Base-by-base conservation (phyloP, 2,888 invertebrate species). In the Taenaris catops region DNA sequence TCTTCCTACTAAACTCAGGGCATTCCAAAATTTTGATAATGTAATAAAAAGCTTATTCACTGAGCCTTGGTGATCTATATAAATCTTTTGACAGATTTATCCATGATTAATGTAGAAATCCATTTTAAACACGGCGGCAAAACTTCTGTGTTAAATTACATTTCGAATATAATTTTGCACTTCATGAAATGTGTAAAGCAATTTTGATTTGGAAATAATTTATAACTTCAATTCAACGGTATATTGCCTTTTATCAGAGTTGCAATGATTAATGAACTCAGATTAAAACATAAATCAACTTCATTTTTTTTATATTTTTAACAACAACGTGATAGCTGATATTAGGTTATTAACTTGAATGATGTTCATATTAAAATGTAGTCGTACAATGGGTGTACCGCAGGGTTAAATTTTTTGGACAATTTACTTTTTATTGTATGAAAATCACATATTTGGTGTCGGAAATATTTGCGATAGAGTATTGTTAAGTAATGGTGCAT, bases 51-150 rank as follows among this genome's bases (percentile, higher is more conserved):
- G 57, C 41, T 48, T 50, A 53, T 57, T 57, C 53, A 59, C 53
- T 58, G 57, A 49, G 41, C 50, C 49, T 51, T 26, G 49, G 49
- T 48, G 55, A 56, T 32, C 44, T 48, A 51, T 57, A 42, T 51
- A 62, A 58, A 58, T 58, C 59, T 58, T 59, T 58, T 53, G 48
- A 23, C 41, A 40, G 48, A 55, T 58, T 51, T 51, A 39, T 39
- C 49, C 41, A 45, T 58, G 56, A 64, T 66, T 65, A 58, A 59
- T 52, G 51, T 49, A 44, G 44, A 50, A 53, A 54, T 53, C 51
- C 48, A 25, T 49, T 63, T 61, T 55, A 59, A 63, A 53, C 55
- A 48, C 44, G 41, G 28, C 50, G 34, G 38, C 40, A 41, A 46
- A 47, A 49, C 31, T 21, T 27, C 32, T 37, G 27, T 11, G 32